Base-by-base conservation (phyloP, 2,888 invertebrate species). In the Axea sp. region DNA sequence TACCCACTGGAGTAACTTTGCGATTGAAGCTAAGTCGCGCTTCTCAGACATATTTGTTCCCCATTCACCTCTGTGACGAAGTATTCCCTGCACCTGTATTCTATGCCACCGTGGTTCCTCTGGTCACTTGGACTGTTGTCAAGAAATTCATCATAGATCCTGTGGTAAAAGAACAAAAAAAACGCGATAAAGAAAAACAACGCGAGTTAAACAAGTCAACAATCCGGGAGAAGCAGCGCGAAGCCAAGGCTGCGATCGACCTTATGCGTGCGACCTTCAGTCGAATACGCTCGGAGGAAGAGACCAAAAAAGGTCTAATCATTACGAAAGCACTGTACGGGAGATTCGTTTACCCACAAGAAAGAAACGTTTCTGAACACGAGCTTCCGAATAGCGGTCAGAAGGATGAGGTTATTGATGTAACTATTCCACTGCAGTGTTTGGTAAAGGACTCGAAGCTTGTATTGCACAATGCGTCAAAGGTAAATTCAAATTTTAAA, bases 401-500 rank as follows among this genome's bases (percentile, higher is more conserved):
- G 2, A 84, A 83, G 39, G 87, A 89, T 33, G 93, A 93, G 80
- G 90, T 93, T 1, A 93, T 97, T 71, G 97, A 98, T 87, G 98
- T 98, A 8, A 97, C 96, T n/a, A 91, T 97, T 80, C 97, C 97
- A 0, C 84, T 99, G 15, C 99, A 99, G 88, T 97, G 97, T 84
- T 91, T 98, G 80, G 95, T 97, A 53, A 95, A 94, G 84, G 95
- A 97, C 86, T 95, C 97, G n/a, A 92, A 93, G 84, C 90, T 99
- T 51, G 91, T 94, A 73, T 89, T 98, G 39, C 93, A 96, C 73
- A 94, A 94, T 78, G 92, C 94, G 51, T 92, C 94, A 55, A 97
- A 98, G 93, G 97, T 97, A 3, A 17, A 1, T 33, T 31, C 6
- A 24, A 17, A 24, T 91, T 91, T 15, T 88, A 98, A 98, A 93